Evolutionary conservation across 2,888 invertebrate genomes (phyloP), one percentile per base, ranked within the genome.

Genomic region (Hyppa rectilinea): DNA sequence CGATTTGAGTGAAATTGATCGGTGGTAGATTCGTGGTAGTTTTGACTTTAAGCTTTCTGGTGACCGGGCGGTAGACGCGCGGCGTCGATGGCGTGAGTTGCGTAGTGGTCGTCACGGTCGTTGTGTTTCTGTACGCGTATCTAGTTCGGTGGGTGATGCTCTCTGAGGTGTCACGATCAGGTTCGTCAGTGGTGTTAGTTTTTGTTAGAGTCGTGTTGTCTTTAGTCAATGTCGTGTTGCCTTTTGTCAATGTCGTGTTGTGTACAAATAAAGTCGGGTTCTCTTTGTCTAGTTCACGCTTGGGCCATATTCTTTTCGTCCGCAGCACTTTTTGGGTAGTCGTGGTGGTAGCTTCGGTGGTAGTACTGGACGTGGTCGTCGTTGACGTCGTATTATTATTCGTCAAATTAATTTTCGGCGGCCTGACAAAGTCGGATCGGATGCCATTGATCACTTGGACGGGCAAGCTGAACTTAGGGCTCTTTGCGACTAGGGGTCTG

Each of bases 221-320:
- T 71, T 88, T 87, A 38, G 83, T 85, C 59, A 84, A 75, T 69
- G 89, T 91, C 56, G 73, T 78, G 72, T 81, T 86, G 60, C 76
- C 47, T 70, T 88, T 87, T 31, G 83, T 84, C 53, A 83, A 74
- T 68, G 88, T 91, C n/a, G 65, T 80, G 70, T 80, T 85, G 43
- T 80, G 61, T 59, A 23, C 43, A 26, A 38, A 56, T 69, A 77
- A 64, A 77, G 72, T 85, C 65, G 49, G 56, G 73, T 77, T 77
- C 63, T 26, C 50, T 80, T 70, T 75, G 38, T 75, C 61, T 55
- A 71, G 50, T 58, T 77, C 61, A 78, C 90, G 90, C 75, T 94
- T 93, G 12, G 96, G 96, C 96, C 96, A 96, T 88, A 96, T 96
- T 88, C 96, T 89, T 87, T 95, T 96, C 52, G 92, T 95, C 86